Conservation (phyloP, 2,113 vertebrate genomes). For the Lontra canadensis region DNA sequence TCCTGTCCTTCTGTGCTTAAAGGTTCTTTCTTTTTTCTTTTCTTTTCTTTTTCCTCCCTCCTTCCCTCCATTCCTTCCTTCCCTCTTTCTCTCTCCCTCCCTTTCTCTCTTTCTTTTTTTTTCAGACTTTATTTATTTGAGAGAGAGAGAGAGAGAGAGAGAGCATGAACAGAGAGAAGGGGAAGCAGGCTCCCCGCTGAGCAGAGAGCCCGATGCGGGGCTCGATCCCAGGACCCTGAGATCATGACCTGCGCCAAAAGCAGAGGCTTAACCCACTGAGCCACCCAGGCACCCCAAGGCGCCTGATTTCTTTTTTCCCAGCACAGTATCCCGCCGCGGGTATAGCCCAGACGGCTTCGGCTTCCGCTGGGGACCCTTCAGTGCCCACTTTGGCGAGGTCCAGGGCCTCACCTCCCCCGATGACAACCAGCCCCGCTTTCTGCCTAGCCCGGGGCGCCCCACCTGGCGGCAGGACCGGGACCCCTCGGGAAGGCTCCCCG, state of each 20-base stretch:
- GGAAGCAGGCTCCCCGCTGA: background rate
- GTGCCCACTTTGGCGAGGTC: background rate
- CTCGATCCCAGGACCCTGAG: background rate
- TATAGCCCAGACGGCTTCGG: background rate
- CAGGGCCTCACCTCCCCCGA: background rate
- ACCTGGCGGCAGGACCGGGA: background rate
- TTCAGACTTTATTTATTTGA: background rate
- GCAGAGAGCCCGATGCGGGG: too few species aligned
- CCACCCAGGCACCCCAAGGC: background rate
- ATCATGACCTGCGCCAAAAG: background rate
- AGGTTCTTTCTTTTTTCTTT: too few species aligned
- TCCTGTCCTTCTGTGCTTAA: background rate
- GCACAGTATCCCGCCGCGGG: background rate
- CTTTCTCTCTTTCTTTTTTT: too few species aligned
- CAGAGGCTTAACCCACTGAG: background rate
- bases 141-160: too few species aligned
- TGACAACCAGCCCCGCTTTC: background rate
- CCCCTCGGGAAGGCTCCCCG: background rate
- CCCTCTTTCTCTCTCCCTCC: too few species aligned
- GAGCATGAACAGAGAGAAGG: too few species aligned
- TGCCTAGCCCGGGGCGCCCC: background rate
- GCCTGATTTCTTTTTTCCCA: background rate
- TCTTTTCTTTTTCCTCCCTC: too few species aligned
- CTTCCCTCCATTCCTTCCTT: too few species aligned
- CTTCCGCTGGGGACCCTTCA: background rate